Conservation (phyloP, 64 coral and sea anemone species). For the Astreopora myriophthalma region DNA sequence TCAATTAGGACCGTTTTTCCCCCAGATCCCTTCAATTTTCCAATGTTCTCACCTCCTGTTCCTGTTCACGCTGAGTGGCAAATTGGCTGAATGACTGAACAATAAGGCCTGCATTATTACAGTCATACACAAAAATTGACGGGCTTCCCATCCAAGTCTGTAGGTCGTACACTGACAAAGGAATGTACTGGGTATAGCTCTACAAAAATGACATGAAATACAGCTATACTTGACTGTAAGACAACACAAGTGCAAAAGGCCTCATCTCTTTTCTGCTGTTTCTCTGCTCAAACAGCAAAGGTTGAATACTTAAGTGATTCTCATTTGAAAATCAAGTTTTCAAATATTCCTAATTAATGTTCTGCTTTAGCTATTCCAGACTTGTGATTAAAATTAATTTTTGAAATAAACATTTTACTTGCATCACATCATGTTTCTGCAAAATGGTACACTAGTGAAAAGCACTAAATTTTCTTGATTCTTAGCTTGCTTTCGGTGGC, state of each 20-base stretch:
- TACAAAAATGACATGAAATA: background rate
- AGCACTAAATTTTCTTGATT: no score
- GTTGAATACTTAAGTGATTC: no score
- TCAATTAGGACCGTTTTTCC: no score
- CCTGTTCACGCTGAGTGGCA: conserved; percentile 85
- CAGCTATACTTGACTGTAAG: background rate
- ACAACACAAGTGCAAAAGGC: background rate
- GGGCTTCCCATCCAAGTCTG: conserved; percentile 99
- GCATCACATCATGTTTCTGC: no score
- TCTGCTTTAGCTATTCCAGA: no score
- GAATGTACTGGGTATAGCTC: conserved; percentile 99
- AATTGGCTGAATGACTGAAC: conserved; percentile 93
- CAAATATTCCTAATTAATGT: no score
- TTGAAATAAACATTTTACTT: no score
- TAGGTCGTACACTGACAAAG: conserved; percentile 96
- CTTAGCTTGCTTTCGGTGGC: no score
- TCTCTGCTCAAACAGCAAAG: no score
- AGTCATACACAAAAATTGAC: conserved; percentile 99
- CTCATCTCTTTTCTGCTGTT: background rate
- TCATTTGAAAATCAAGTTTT: background rate
- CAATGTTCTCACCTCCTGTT: conserved; percentile 93
- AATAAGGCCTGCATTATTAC: conserved; percentile 98
- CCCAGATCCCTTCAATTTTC: no score
- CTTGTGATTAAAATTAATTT: no score
- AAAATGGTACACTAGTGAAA: no score